Percentiles rank a stretch among this genome's conserved stretches.
Conservation (phyloP, 2,888 invertebrate species). For the Leucania comma region DNA sequence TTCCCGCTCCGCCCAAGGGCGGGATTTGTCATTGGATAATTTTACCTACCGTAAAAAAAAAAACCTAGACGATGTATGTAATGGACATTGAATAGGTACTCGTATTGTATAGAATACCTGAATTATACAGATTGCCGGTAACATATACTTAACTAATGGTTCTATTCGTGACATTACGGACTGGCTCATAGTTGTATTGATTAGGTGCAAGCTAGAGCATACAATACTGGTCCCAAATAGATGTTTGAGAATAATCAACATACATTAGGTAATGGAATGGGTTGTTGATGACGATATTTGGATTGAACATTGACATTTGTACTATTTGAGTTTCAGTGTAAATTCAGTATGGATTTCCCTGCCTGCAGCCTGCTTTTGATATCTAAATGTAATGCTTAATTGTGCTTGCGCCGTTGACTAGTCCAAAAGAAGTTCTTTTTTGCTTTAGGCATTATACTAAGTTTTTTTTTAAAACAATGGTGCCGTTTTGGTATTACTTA, state of each 20-base stretch:
- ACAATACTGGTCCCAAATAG: background rate
- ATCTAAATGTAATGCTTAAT: background rate
- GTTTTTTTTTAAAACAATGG: too few species aligned
- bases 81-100: too few species aligned
- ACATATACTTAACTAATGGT: background rate
- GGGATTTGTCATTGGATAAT: too few species aligned
- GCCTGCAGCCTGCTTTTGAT: too few species aligned
- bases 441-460: too few species aligned
- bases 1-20: too few species aligned
- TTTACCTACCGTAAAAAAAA: too few species aligned
- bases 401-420: background rate
- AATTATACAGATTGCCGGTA: too few species aligned
- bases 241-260: constrained; percentile 2
- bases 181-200: background rate
- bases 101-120: too few species aligned
- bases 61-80: too few species aligned
- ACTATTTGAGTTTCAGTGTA: background rate
- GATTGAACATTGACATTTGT: background rate
- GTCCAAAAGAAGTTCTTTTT: background rate
- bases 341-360: background rate
- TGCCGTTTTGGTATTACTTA: too few species aligned
- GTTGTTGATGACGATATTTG: background rate
- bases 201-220: background rate
- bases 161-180: background rate
- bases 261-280: background rate